Evolutionary conservation across 2,888 invertebrate species (phyloP).

Genomic region (Nowickia ferox): DNA sequence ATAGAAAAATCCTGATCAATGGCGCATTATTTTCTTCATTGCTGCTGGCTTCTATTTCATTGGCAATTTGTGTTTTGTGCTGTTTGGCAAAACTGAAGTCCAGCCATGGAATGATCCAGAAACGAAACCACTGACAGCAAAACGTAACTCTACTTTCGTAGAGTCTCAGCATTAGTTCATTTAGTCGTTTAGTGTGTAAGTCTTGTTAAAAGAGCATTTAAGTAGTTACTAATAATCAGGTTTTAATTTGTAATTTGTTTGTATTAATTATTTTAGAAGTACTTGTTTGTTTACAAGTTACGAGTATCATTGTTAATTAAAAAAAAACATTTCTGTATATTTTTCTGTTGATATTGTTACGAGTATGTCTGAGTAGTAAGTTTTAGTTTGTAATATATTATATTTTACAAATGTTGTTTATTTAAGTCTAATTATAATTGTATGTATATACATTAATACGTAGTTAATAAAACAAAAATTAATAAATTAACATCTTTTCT

Average conservation of each 20-base stretch:
- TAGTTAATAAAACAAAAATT: slow-evolving; percentile 27
- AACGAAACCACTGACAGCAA: slow-evolving; percentile 64
- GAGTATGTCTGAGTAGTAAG: slow-evolving; percentile 30
- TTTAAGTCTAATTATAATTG: slow-evolving; percentile 49
- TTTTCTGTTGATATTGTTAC: slow-evolving; percentile 34
- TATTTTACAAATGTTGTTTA: slow-evolving; percentile 29
- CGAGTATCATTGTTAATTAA: neutral
- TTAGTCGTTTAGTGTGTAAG: slow-evolving; percentile 10
- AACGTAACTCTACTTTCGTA: slow-evolving; percentile 78
- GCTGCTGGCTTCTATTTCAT: slow-evolving; percentile 88
- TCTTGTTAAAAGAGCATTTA: slow-evolving; percentile 17
- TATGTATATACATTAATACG: neutral
- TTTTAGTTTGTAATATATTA: slow-evolving; percentile 39
- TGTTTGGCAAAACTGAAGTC: slow-evolving; percentile 87
- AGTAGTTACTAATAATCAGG: slow-evolving; percentile 33
- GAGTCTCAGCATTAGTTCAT: slow-evolving; percentile 79
- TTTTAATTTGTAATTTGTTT: slow-evolving; percentile 34
- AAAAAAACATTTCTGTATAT: slow-evolving; percentile 26
- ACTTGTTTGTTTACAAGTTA: neutral
- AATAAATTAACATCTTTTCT: neutral
- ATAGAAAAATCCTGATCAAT: slow-evolving; percentile 87
- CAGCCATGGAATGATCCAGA: slow-evolving; percentile 88
- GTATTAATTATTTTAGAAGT: neutral
- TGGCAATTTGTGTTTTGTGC: slow-evolving; percentile 88
- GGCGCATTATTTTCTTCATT: slow-evolving; percentile 90